Conservation (phyloP, 2,797 vertebrate genomes). For the Sebastes oblongus region DNA sequence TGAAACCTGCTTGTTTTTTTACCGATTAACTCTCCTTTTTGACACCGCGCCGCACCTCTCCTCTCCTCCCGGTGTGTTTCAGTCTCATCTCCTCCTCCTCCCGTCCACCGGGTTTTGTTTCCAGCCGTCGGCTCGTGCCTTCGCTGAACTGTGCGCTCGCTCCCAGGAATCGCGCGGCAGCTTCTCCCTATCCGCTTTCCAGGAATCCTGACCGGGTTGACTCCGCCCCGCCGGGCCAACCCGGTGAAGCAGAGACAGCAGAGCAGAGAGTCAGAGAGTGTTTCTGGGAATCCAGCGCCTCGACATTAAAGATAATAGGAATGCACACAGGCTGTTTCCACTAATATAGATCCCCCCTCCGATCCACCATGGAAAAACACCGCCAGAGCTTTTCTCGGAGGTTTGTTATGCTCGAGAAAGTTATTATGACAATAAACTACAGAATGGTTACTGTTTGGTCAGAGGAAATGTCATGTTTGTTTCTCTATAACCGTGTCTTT, state of each 20-base stretch:
- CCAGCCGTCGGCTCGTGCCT: conserved; percentile 19
- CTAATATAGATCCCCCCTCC: conserved; percentile 72
- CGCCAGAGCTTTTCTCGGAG: conserved; percentile 42
- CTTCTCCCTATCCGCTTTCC: conserved; percentile 82
- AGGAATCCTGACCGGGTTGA: conserved; percentile 71
- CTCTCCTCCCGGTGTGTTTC: neutral
- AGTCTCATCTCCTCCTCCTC: neutral
- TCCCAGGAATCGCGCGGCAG: conserved; percentile 65
- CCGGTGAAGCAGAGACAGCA: neutral
- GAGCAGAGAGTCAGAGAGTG: conserved; percentile 3
- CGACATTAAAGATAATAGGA: conserved; percentile 81
- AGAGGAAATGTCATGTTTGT: neutral
- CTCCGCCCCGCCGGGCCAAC: conserved; percentile 76
- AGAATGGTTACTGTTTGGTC: neutral
- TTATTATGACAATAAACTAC: no score
- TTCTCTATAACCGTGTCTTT: neutral
- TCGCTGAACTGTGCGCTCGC: conserved; percentile 57
- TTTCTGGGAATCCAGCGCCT: conserved; percentile 80
- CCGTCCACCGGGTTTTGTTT: neutral
- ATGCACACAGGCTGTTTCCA: conserved; percentile 74
- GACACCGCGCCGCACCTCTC: neutral
- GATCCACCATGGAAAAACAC: conserved; percentile 62
- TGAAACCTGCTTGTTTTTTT: neutral
- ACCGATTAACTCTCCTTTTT: neutral
- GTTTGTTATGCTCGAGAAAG: neutral